A percentile compares a stretch with the other conserved stretches of the same genome.
Evolutionary conservation across 2,888 invertebrate genomes (phyloP).

Genomic region (Ctena decussata): DNA sequence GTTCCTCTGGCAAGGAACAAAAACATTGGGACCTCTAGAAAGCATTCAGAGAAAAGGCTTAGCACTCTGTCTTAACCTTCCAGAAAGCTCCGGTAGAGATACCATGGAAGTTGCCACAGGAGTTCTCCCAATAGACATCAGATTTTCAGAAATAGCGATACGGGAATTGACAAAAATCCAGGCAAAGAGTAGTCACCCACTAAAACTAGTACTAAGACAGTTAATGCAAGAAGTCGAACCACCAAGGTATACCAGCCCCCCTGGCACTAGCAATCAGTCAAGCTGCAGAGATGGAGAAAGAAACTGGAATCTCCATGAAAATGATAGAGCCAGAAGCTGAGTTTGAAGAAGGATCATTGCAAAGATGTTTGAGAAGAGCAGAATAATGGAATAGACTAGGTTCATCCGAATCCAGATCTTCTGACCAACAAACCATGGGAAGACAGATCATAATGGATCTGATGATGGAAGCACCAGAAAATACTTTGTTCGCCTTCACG

Average conservation of each 20-base stretch:
- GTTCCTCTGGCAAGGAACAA: constrained; percentile 15
- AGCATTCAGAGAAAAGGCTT: constrained; percentile 20
- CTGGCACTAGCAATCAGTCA: no score
- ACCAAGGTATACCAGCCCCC: no score
- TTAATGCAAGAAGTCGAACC: no score
- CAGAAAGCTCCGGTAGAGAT: constrained; percentile 4
- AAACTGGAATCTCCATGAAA: background rate
- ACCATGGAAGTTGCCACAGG: constrained; percentile 21
- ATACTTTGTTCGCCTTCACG: background rate
- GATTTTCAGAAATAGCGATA: constrained; percentile 13
- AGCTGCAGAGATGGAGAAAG: background rate
- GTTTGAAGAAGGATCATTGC: background rate
- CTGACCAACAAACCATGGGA: background rate
- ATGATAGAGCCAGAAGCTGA: background rate
- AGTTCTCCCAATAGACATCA: constrained; percentile 12
- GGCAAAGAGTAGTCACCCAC: constrained; percentile 2
- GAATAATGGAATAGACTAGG: background rate
- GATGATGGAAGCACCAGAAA: background rate
- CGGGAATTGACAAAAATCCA: constrained; percentile 18
- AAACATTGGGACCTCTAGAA: background rate
- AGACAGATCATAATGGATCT: background rate
- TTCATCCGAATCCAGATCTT: background rate
- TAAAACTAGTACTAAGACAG: no score
- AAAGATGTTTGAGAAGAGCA: background rate
- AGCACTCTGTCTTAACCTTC: constrained; percentile 21